Conservation (phyloP, 2,113 vertebrate species). For the Bos indicus region DNA sequence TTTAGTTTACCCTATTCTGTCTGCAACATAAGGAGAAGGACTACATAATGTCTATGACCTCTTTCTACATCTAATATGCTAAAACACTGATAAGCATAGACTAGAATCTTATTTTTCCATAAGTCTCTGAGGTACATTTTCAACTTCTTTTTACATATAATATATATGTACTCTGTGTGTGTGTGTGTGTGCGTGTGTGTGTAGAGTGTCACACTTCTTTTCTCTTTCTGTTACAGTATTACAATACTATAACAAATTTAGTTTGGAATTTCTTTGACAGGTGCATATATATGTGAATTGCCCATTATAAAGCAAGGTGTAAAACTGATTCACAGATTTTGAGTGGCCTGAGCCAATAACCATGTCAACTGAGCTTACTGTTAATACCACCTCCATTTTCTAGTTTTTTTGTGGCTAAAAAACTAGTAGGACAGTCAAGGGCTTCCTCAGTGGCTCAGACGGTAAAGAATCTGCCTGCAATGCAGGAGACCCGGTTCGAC, state of each 20-base stretch:
- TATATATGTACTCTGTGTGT: neutral
- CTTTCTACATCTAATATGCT: neutral
- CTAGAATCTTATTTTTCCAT: neutral
- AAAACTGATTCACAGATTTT: neutral
- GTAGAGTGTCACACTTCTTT: neutral
- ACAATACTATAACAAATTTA: neutral
- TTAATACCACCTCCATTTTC: neutral
- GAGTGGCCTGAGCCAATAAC: neutral
- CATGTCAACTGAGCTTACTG: neutral
- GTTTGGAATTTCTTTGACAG: neutral
- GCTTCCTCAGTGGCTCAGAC: neutral
- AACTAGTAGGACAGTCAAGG: neutral
- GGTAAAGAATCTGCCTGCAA: neutral
- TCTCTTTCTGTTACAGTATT: neutral
- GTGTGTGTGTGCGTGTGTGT: neutral
- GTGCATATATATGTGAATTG: neutral
- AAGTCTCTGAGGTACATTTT: neutral
- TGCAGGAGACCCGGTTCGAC: fast-evolving
- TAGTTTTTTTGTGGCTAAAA: neutral
- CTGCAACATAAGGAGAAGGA: neutral
- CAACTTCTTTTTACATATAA: neutral
- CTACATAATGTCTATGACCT: neutral
- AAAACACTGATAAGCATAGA: neutral
- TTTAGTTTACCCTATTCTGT: neutral
- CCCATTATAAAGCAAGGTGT: neutral